Evolutionary conservation across 2,113 vertebrate genomes (phyloP).

Genomic region (Lycocorax pyrrhopterus): DNA sequence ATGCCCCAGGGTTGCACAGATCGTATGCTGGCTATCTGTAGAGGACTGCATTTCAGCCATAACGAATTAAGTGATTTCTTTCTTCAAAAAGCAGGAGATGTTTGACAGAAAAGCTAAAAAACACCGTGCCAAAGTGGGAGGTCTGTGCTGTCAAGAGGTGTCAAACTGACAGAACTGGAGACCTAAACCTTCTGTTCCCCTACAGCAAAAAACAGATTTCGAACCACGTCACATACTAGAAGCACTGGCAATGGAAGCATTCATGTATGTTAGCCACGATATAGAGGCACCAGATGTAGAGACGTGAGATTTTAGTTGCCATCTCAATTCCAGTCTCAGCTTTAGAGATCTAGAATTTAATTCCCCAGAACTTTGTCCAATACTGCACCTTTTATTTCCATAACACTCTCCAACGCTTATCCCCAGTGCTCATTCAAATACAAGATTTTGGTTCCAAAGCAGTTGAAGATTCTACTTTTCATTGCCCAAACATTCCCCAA

Average conservation of each 20-base stretch:
- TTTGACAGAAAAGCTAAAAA: conserved; percentile 42
- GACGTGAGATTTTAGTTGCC: not conserved
- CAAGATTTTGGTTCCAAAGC: not conserved
- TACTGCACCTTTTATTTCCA: not conserved
- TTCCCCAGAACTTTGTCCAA: not conserved
- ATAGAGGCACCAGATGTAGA: conserved; percentile 21
- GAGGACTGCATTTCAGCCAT: not conserved
- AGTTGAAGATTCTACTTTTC: not conserved
- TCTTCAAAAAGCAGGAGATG: conserved; percentile 16
- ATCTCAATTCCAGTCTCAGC: not conserved
- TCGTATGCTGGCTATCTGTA: not conserved
- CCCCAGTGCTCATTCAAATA: not conserved
- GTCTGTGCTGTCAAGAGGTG: conserved; percentile 52
- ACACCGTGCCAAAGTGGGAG: conserved; percentile 23
- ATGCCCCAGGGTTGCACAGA: not conserved
- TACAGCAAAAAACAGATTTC: conserved; percentile 47
- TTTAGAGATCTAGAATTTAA: not conserved
- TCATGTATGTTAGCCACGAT: conserved; percentile 7
- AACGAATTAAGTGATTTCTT: conserved; percentile 41
- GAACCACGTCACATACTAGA: conserved; percentile 20
- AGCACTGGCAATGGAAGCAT: conserved; percentile 27
- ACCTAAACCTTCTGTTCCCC: conserved; percentile 56
- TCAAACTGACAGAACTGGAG: conserved; percentile 44
- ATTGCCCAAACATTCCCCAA: not conserved
- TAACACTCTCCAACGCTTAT: not conserved